A percentile compares a stretch with the other conserved stretches of the same genome.
Conservation (phyloP, 2,797 vertebrate species). For the Sebastes vulpes region DNA sequence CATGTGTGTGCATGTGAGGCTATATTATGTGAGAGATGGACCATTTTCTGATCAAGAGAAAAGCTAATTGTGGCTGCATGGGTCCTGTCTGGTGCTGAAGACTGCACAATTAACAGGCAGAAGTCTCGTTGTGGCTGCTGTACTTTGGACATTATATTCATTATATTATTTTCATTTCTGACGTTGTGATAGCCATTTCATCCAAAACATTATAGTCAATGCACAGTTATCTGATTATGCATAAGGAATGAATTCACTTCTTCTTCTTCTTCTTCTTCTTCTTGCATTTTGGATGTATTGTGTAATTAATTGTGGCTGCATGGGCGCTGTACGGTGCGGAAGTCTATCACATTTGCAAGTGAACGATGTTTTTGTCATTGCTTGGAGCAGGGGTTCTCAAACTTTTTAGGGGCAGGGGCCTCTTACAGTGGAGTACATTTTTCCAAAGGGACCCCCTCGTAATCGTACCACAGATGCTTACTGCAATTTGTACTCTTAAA, state of each 20-base stretch:
- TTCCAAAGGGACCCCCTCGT: too few relatives aligned
- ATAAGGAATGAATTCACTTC: not conserved
- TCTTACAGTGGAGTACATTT: too few relatives aligned
- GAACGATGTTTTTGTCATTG: not conserved
- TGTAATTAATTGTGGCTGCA: not conserved
- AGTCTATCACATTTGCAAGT: not conserved
- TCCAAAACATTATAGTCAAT: not conserved
- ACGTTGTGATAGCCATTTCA: not conserved
- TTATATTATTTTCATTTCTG: not conserved
- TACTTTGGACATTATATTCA: too few relatives aligned
- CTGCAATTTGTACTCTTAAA: rapidly evolving
- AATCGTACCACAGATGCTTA: too few relatives aligned
- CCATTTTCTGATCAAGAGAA: not conserved
- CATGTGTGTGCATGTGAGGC: too few relatives aligned
- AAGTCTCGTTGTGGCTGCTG: too few relatives aligned
- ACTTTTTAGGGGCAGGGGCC: rapidly evolving
- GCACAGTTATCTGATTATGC: not conserved
- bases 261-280: not conserved
- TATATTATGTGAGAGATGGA: not conserved
- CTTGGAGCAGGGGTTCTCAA: too few relatives aligned
- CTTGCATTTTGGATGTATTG: not conserved
- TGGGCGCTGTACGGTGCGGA: not conserved
- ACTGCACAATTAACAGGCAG: too few relatives aligned
- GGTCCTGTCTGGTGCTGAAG: too few relatives aligned
- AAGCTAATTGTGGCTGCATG: not conserved